Conservation (phyloP, 2,797 vertebrate species). For the Peromyscus attwateri region DNA sequence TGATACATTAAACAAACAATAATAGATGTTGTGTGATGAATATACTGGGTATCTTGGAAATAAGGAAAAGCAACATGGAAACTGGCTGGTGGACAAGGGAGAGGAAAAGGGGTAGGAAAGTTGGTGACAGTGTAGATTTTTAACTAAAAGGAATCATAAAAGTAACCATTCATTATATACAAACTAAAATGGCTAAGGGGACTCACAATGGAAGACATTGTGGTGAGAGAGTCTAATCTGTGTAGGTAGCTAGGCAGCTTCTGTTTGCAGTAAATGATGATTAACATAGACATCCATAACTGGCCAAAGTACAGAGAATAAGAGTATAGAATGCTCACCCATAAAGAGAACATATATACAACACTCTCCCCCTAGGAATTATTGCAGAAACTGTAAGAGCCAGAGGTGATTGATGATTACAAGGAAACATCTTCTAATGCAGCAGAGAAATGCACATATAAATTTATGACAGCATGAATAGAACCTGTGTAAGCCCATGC, state of each 20-base stretch:
- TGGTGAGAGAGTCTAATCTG: background rate
- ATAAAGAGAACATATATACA: background rate
- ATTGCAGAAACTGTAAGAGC: background rate
- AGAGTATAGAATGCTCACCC: background rate
- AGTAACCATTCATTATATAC: background rate
- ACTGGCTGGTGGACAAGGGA: background rate
- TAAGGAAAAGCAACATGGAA: background rate
- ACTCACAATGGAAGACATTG: background rate
- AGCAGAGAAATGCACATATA: background rate
- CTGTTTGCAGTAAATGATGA: background rate
- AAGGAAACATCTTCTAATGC: background rate
- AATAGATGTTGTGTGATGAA: background rate
- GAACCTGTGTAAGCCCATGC: background rate
- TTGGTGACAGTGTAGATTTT: background rate
- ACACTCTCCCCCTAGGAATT: too few relatives aligned
- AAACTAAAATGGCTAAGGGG: background rate
- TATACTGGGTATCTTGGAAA: background rate
- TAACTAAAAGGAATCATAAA: conserved; percentile 42
- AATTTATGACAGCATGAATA: background rate
- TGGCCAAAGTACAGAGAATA: background rate
- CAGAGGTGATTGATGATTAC: background rate
- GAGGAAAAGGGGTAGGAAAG: background rate
- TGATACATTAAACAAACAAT: background rate
- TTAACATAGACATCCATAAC: background rate
- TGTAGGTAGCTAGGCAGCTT: background rate